Conservation (phyloP, 2,888 invertebrate genomes). For the Torymus tubicola region DNA sequence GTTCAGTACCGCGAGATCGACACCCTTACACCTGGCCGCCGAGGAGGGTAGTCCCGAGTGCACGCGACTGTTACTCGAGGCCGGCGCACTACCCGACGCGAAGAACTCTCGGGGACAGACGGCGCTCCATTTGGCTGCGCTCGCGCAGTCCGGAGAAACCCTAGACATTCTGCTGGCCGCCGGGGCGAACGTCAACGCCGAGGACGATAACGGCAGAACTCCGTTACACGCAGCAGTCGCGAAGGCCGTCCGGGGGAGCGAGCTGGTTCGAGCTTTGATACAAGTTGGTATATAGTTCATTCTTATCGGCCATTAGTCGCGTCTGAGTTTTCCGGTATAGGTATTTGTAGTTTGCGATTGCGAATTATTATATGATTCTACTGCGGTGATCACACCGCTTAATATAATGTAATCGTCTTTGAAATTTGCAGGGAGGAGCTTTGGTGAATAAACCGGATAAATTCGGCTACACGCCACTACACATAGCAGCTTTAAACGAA, state of each 20-base stretch:
- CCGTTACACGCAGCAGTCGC: constrained; percentile 90
- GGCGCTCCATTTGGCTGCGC: constrained; percentile 89
- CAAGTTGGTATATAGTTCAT: constrained; percentile 64
- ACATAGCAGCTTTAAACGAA: constrained; percentile 90
- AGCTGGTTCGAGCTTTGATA: constrained; percentile 69
- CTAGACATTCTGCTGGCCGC: constrained; percentile 83
- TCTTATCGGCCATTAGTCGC: no score
- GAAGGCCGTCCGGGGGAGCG: constrained; percentile 78
- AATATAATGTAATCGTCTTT: background rate
- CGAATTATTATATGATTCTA: no score
- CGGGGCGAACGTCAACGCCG: constrained; percentile 82
- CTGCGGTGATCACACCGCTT: no score
- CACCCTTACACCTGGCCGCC: constrained; percentile 91
- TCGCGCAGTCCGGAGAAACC: constrained; percentile 88
- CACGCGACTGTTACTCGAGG: constrained; percentile 83
- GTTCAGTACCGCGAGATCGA: constrained; percentile 83
- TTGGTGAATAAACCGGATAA: constrained; percentile 87
- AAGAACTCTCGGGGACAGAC: constrained; percentile 87
- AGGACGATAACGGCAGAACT: constrained; percentile 86
- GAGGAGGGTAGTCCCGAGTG: constrained; percentile 91
- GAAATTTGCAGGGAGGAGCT: constrained; percentile 79
- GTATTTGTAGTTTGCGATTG: no score
- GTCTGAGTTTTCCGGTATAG: no score
- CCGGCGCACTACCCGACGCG: constrained; percentile 87
- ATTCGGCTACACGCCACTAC: constrained; percentile 90